Evolutionary conservation across 2,797 vertebrate species (phyloP).

Genomic region (Knipowitschia caucasica): DNA sequence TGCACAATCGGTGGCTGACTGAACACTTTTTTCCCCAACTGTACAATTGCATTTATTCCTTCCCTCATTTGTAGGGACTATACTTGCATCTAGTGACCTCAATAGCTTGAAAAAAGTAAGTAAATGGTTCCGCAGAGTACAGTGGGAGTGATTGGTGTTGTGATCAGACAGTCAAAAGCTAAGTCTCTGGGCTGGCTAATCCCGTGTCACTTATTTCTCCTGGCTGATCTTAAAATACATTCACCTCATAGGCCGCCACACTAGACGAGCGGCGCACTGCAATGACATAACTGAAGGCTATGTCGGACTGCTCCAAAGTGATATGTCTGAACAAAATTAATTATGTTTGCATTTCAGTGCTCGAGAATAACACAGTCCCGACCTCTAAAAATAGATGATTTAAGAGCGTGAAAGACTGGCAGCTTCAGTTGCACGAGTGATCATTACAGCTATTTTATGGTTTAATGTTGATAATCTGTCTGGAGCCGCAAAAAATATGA

Average conservation of each 20-base stretch:
- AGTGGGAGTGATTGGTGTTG: background rate
- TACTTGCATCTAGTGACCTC: no score
- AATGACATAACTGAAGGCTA: conserved; percentile 36
- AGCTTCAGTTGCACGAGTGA: no score
- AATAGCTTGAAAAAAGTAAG: conserved; percentile 15
- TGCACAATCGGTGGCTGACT: no score
- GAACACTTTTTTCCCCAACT: no score
- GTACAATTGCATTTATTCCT: no score
- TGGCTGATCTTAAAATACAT: conserved; percentile 64
- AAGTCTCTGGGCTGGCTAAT: conserved; percentile 60
- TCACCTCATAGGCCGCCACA: conserved; percentile 35
- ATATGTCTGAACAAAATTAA: background rate
- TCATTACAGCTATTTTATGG: no score
- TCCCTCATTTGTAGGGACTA: no score
- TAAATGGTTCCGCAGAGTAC: conserved; percentile 9
- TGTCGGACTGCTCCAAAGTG: conserved; percentile 1
- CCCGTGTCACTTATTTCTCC: conserved; percentile 57
- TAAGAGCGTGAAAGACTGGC: no score
- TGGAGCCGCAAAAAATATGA: no score
- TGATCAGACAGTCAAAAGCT: conserved; percentile 46
- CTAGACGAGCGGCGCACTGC: conserved; percentile 23
- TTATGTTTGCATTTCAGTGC: conserved; percentile 1
- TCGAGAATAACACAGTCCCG: no score
- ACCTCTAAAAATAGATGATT: no score
- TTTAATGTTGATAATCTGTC: no score